phyloP scores from a whole-genome alignment of 1,140 invertebrate species.

The Drosophila burlai region DNA sequence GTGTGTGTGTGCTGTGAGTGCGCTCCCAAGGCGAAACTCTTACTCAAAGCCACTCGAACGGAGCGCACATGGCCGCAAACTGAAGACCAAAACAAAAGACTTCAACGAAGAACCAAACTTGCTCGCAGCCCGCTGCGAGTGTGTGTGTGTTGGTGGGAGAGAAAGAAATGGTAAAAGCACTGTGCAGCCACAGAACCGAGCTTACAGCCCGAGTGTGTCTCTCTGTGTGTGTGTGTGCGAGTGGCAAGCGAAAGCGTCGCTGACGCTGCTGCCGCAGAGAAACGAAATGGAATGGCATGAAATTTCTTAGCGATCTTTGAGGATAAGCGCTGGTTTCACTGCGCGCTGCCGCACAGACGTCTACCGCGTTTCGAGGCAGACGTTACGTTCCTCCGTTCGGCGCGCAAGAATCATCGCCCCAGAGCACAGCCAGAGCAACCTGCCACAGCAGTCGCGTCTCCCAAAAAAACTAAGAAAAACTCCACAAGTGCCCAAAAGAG shows the following conservation, averaged over 20 bases:
- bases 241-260: conserved; percentile 77
- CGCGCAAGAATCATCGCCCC: conserved; percentile 67
- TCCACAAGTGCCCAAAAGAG: conserved; percentile 15
- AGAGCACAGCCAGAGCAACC: conserved; percentile 9
- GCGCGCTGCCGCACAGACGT: conserved; percentile 83
- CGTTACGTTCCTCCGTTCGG: conserved; percentile 77
- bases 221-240: conserved; percentile 28
- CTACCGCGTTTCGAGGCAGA: conserved; percentile 79
- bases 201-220: conserved; percentile 11
- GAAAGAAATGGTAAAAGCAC: conserved; percentile 77
- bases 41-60: conserved; percentile 31
- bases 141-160: conserved; percentile 39
- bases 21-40: conserved; percentile 76
- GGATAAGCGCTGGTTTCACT: conserved; percentile 83
- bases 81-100: conserved; percentile 80
- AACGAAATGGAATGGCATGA: conserved; percentile 83
- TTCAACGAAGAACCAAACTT: conserved; percentile 82
- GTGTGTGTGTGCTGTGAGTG: conserved; percentile 22
- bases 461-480: conserved; percentile 3
- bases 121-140: conserved; percentile 27
- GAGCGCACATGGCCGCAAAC: conserved; percentile 72
- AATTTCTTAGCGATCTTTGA: conserved; percentile 83
- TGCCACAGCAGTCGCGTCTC: conserved; percentile 37
- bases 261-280: conserved; percentile 39
- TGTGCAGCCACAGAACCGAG: conserved; percentile 39